A percentile compares a stretch with the other conserved stretches of the same genome.
Conservation (phyloP, 2,797 vertebrate species). For the Microctenopoma steveboyesi region DNA sequence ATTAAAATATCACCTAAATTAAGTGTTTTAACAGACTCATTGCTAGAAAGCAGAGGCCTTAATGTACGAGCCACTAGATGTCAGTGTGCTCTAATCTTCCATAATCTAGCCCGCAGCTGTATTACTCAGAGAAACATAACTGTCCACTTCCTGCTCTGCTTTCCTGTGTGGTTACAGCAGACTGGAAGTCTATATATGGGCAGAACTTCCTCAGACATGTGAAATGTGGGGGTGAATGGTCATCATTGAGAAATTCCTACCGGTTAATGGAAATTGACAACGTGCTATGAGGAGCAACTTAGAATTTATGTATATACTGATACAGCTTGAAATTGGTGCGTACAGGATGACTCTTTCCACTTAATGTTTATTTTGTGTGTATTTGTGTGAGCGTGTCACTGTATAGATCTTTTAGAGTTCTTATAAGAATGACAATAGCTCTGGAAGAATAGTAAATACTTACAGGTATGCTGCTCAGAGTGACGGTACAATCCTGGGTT, state of each 20-base stretch:
- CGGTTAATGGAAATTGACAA: conserved; percentile 57
- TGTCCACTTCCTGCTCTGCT: conserved; percentile 49
- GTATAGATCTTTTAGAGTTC: background rate
- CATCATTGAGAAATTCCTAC: conserved; percentile 41
- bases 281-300: conserved; percentile 1
- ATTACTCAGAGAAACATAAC: conserved; percentile 8
- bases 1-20: conserved; percentile 2
- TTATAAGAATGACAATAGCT: background rate
- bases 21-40: background rate
- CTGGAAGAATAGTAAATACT: conserved; percentile 59
- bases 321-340: background rate
- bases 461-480: conserved; percentile 80
- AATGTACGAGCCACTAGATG: conserved; percentile 61
- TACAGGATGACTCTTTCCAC: too few relatives aligned
- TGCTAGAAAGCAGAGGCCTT: background rate
- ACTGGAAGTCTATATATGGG: conserved; percentile 70
- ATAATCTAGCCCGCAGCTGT: background rate
- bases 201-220: conserved; percentile 61
- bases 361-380: background rate
- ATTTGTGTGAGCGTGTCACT: background rate
- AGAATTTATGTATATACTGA: conserved; percentile 42
- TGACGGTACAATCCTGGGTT: conserved; percentile 76
- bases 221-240: conserved; percentile 47
- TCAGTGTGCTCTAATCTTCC: conserved; percentile 33
- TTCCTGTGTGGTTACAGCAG: conserved; percentile 22